Evolutionary conservation across 1,140 invertebrate genomes (phyloP).

Genomic region (Cotesia glomerata): DNA sequence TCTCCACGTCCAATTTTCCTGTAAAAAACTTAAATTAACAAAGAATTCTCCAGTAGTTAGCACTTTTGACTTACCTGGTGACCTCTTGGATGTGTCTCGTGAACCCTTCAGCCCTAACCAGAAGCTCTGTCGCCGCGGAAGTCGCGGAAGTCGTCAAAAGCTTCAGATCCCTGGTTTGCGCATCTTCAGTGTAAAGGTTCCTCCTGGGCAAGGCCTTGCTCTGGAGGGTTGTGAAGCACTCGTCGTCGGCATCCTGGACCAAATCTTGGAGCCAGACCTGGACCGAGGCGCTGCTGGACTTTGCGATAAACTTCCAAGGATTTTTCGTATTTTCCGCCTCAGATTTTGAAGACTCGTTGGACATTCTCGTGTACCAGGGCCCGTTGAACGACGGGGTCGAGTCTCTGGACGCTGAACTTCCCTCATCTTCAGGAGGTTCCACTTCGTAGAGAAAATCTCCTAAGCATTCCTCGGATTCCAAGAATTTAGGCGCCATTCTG

Average conservation of each 20-base stretch:
- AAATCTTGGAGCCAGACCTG: conserved; percentile 49
- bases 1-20: conserved; percentile 42
- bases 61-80: background rate
- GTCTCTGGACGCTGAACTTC: background rate
- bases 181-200: conserved; percentile 25
- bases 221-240: conserved; percentile 47
- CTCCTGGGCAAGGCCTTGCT: conserved; percentile 49
- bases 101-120: conserved; percentile 53
- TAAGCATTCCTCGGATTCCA: conserved; percentile 32
- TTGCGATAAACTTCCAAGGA: background rate
- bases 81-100: conserved; percentile 39
- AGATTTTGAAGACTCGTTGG: background rate
- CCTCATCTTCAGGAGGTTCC: conserved; percentile 48
- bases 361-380: conserved; percentile 17
- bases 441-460: conserved; percentile 50
- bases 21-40: conserved; percentile 21
- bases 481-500: background rate
- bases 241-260: conserved; percentile 41
- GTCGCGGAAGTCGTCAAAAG: conserved; percentile 51
- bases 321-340: background rate
- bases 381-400: conserved; percentile 16
- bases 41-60: background rate
- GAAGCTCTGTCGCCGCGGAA: conserved; percentile 53
- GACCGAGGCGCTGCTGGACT: conserved; percentile 11
- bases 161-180: conserved; percentile 41